phyloP scores from a whole-genome alignment of 2,113 vertebrate genomes.

The Notiomystis cincta region DNA sequence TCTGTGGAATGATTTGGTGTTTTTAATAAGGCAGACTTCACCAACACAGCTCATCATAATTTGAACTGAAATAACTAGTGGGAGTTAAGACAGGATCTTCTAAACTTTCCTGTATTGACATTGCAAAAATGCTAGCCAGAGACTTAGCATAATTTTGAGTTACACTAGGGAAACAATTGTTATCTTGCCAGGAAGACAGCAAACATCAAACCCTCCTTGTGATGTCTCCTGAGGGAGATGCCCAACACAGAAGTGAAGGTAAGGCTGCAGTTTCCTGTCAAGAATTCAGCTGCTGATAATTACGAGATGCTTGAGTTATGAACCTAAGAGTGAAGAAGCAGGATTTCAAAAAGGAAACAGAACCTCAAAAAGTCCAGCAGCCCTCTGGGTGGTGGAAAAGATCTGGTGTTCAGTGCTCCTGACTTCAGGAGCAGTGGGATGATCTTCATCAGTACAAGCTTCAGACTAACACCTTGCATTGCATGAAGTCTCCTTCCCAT shows the following conservation, averaged over 20 bases:
- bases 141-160: neutral
- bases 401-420: neutral
- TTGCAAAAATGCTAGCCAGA: neutral
- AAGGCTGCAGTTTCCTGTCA: neutral
- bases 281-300: neutral
- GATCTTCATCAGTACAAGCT: neutral
- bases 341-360: neutral
- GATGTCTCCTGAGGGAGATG: neutral
- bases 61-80: neutral
- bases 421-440: neutral
- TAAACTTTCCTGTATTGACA: neutral
- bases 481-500: neutral
- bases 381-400: neutral
- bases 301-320: neutral
- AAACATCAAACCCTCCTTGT: neutral
- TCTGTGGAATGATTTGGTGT: neutral
- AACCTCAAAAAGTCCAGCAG: neutral
- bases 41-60: neutral
- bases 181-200: neutral
- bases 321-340: neutral
- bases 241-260: neutral
- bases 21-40: neutral
- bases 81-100: neutral
- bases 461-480: neutral
- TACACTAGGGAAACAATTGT: neutral